Evolutionary conservation across 2,113 vertebrate genomes (phyloP).

Genomic region (Lycaon pictus): DNA sequence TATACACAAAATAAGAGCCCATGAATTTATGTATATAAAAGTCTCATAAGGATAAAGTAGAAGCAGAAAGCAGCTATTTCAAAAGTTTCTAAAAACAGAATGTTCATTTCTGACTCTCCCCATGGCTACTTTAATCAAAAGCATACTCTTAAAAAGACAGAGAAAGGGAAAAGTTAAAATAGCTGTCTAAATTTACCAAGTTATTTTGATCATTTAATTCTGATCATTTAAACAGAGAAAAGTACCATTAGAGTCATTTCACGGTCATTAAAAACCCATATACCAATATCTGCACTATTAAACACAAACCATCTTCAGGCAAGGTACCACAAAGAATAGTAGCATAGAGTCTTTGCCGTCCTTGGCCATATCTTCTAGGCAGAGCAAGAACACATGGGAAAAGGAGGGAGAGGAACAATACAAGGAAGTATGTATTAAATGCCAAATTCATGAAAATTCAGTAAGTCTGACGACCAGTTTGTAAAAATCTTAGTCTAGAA

Average conservation of each 20-base stretch:
- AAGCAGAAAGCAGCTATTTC: constrained; percentile 41
- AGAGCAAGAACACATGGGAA: not conserved
- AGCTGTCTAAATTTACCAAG: constrained; percentile 33
- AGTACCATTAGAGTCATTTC: not conserved
- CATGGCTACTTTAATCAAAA: constrained; percentile 48
- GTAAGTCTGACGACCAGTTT: not conserved
- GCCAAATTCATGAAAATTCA: constrained; percentile 23
- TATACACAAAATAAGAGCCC: not conserved
- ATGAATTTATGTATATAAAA: not conserved
- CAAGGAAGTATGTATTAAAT: not conserved
- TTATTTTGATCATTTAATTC: constrained; percentile 47
- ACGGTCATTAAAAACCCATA: not conserved
- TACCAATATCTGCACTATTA: not conserved
- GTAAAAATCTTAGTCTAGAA: not conserved
- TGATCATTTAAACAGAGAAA: constrained; percentile 43
- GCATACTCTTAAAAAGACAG: not conserved
- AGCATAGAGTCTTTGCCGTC: not conserved
- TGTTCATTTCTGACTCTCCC: not conserved
- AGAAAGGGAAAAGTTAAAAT: not conserved
- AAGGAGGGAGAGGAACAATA: not conserved
- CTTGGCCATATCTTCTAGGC: not conserved
- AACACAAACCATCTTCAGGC: not conserved
- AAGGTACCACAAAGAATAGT: not conserved
- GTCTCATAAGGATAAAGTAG: constrained; percentile 14
- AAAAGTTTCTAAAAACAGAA: constrained; percentile 48